Evolutionary conservation across 2,113 vertebrate genomes (phyloP).

Genomic region (Patagioenas fasciata): DNA sequence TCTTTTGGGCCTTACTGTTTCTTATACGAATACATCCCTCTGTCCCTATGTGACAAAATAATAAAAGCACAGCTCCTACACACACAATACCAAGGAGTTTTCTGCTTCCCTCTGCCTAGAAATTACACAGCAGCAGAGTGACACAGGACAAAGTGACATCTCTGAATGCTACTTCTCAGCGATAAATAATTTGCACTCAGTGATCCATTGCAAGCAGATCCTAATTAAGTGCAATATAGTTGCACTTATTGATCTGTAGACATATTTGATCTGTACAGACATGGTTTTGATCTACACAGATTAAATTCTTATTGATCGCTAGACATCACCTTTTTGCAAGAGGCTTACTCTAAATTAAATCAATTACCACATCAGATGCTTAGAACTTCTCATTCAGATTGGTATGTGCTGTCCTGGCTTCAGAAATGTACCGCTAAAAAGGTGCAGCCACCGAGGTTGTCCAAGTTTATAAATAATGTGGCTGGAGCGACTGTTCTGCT

Average conservation of each 20-base stretch:
- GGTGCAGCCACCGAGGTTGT: background rate
- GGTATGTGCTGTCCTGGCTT: background rate
- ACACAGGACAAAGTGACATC: background rate
- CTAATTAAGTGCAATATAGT: background rate
- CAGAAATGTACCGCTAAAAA: constrained; percentile 6
- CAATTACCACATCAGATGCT: background rate
- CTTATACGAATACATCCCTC: background rate
- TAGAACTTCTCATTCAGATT: background rate
- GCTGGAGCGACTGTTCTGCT: background rate
- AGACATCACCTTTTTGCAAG: background rate
- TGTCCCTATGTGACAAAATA: background rate
- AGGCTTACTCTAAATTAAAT: background rate
- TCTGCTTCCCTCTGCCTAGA: background rate
- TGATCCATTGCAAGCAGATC: background rate
- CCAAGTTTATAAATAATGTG: background rate
- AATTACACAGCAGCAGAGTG: background rate
- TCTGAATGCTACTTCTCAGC: background rate
- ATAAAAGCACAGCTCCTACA: background rate
- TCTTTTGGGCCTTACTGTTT: background rate
- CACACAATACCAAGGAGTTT: background rate
- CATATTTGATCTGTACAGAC: background rate
- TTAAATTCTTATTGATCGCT: background rate
- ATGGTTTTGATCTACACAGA: background rate
- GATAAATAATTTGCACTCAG: background rate
- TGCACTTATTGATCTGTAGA: background rate